phyloP scores from a whole-genome alignment of 2,888 invertebrate species.

The Xylota segnis region DNA sequence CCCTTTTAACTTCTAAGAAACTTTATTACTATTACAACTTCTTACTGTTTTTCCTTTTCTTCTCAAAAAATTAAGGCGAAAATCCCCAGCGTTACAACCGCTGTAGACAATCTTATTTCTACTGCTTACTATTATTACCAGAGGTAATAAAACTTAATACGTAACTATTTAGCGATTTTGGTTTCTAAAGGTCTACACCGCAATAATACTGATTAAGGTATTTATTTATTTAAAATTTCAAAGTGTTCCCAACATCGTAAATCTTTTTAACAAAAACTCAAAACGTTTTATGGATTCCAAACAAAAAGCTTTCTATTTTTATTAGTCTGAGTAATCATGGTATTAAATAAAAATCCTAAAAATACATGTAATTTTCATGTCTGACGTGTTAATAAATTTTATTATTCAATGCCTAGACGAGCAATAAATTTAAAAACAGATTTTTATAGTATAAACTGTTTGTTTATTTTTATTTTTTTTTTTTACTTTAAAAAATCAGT shows the following conservation, averaged over 20 bases:
- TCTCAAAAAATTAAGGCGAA: too few species aligned
- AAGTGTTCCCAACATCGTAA: slow-evolving; percentile 16
- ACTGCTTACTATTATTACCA: background rate
- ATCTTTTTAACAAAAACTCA: slow-evolving; percentile 3
- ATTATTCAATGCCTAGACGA: background rate
- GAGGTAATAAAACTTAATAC: background rate
- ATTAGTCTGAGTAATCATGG: background rate
- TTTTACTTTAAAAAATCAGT: background rate
- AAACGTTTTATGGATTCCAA: slow-evolving; percentile 4
- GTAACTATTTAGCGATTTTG: background rate
- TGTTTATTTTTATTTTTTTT: background rate
- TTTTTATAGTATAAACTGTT: background rate
- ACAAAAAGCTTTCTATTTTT: slow-evolving; percentile 22
- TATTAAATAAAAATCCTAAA: background rate
- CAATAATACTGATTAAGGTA: background rate
- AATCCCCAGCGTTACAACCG: too few species aligned
- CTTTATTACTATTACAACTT: too few species aligned
- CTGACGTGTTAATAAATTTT: slow-evolving; percentile 19
- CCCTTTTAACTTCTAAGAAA: too few species aligned
- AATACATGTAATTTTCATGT: background rate
- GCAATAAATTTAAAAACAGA: background rate
- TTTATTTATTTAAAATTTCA: background rate
- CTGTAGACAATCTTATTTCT: background rate
- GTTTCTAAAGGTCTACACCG: background rate
- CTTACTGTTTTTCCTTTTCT: too few species aligned